Percentiles rank a stretch among this genome's conserved stretches.
Evolutionary conservation across 64 coral and sea anemone genomes (phyloP).

Genomic region (Pocillopora damicornis): DNA sequence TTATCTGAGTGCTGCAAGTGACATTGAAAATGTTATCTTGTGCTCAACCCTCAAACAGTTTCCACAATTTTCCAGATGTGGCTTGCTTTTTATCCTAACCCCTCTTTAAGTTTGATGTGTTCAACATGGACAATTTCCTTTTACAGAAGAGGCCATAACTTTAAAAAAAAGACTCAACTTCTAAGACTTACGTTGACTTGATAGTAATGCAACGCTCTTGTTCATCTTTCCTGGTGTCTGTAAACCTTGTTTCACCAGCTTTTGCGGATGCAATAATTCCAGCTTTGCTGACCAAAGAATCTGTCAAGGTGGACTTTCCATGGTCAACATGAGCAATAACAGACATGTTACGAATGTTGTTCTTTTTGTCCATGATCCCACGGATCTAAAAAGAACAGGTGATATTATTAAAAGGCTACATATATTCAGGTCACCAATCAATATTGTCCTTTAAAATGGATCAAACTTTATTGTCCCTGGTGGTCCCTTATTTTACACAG

Average conservation of each 20-base stretch:
- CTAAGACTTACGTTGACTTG: slow-evolving; percentile 89
- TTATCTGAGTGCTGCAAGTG: too few relatives aligned
- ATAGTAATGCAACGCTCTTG: slow-evolving; percentile 97
- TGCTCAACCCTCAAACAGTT: too few relatives aligned
- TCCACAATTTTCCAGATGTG: too few relatives aligned
- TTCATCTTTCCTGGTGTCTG: slow-evolving; percentile 95
- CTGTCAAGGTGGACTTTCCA: slow-evolving; percentile 94
- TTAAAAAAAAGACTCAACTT: neutral
- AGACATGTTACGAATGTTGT: slow-evolving; percentile 97
- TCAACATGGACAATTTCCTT: too few relatives aligned
- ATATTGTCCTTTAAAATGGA: too few relatives aligned
- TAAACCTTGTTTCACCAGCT: slow-evolving; percentile 93
- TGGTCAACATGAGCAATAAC: slow-evolving; percentile 99
- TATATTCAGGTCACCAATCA: too few relatives aligned
- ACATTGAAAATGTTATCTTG: too few relatives aligned
- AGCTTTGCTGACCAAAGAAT: slow-evolving; percentile 94
- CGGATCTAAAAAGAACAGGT: slow-evolving; percentile 67
- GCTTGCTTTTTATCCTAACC: too few relatives aligned
- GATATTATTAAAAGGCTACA: neutral
- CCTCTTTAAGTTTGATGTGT: too few relatives aligned
- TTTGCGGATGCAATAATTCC: slow-evolving; percentile 88
- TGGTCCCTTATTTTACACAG: too few relatives aligned
- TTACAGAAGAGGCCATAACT: neutral
- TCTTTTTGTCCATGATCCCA: slow-evolving; percentile 95
- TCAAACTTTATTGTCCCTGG: too few relatives aligned